Evolutionary conservation across 1,140 invertebrate species (phyloP), one percentile per base, ranked within the genome.

Genomic region (Goniozus legneri): DNA sequence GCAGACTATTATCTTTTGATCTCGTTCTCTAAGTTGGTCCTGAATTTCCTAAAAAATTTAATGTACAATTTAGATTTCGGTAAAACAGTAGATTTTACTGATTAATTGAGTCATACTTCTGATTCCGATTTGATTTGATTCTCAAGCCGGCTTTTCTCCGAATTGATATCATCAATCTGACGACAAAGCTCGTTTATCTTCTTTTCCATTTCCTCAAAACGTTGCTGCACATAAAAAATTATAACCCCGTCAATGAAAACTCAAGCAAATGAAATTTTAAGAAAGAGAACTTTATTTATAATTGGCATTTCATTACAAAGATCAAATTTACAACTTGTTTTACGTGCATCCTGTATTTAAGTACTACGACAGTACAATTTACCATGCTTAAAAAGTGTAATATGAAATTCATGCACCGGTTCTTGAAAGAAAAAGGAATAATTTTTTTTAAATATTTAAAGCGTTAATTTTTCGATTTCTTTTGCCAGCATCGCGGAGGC

Each of bases 121-220:
- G 65, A 65, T 43, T 73, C 67, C 3, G 58, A 58, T 56, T 73
- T 62, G 38, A 67, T 73, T 31, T 71, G 65, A 50, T 65, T 66
- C 41, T 75, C 69, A 31, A 75, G 53, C 15, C 58, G 52, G 60
- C 44, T 60, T 44, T 73, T 74, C 42, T 75, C 71, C 16, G 69
- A 62, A 45, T 72, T 73, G 41, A 73, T 66, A 22, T 51, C 58
- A 33, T 69, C 69, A 30, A 76, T 66, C 63, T 75, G 59, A 35
- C 62, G 60, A 27, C 67, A 60, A 2, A 75, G 65, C 50, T 75
- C 67, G 45, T 70, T 68, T 37, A 76, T 71, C 49, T 75, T 72
- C 40, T 50, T 61, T 65, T 76, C 74, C 71, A 75, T 73, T 52
- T 74, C 69, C 47, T 73, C 72, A 44, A 75, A 75, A 47, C 70